Conservation (phyloP, 1,140 invertebrate genomes). For the Coelopa frigida region DNA sequence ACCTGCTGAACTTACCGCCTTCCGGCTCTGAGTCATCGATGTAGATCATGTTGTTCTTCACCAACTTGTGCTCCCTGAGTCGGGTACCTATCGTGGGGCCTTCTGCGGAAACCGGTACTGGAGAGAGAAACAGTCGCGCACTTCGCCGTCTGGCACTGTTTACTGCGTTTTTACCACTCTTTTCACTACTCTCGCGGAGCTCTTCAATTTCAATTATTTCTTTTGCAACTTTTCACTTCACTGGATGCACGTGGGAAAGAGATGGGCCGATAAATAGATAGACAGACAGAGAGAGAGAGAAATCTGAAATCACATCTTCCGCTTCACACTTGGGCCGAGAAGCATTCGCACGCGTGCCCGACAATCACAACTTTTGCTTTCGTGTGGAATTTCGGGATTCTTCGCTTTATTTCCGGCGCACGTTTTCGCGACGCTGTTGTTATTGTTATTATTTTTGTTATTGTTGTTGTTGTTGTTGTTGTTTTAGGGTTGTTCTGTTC, state of each 20-base stretch:
- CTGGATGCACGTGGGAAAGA: background rate
- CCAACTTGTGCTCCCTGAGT: slow-evolving; percentile 24
- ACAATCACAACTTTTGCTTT: too few species aligned
- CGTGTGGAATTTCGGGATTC: too few species aligned
- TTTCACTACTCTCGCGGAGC: background rate
- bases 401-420: too few species aligned
- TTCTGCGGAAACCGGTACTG: background rate
- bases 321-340: too few species aligned
- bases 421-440: too few species aligned
- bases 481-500: too few species aligned
- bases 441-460: too few species aligned
- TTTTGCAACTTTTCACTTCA: slow-evolving; percentile 1
- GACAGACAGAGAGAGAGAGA: background rate
- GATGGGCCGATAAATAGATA: background rate
- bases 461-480: too few species aligned
- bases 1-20: slow-evolving; percentile 78
- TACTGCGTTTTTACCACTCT: background rate
- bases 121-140: background rate
- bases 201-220: background rate
- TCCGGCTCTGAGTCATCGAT: slow-evolving; percentile 79
- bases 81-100: slow-evolving; percentile 34
- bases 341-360: too few species aligned
- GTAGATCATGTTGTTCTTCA: slow-evolving; percentile 59
- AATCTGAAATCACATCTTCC: too few species aligned
- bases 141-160: background rate